A percentile compares a stretch with the other conserved stretches of the same genome.
Evolutionary conservation across 2,888 invertebrate species (phyloP).

Genomic region (Fissipunctia ypsillon): DNA sequence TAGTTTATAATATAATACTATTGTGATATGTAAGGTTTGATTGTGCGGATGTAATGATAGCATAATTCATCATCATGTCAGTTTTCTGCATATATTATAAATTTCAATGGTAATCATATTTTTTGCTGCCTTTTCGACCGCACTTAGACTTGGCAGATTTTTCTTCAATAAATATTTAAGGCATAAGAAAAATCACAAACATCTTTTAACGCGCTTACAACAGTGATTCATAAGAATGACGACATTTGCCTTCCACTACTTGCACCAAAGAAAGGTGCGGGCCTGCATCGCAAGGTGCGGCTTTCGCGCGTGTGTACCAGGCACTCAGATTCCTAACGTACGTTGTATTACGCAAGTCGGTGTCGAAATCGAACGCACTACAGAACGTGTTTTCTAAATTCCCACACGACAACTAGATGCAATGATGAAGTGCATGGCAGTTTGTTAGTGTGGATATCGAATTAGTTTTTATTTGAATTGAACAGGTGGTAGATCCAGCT

Average conservation of each 20-base stretch:
- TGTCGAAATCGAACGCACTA: conserved; percentile 71
- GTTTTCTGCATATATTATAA: conserved; percentile 13
- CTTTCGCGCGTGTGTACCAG: conserved; percentile 57
- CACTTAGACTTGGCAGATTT: not conserved
- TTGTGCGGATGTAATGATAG: conserved; percentile 25
- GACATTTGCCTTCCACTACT: conserved; percentile 11
- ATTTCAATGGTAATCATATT: not conserved
- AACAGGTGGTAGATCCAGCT: conserved; percentile 39
- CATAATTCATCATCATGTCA: conserved; percentile 15
- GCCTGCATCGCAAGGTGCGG: conserved; percentile 44
- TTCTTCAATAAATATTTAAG: not conserved
- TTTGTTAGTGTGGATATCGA: conserved; percentile 30
- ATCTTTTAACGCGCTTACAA: not conserved
- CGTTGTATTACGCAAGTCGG: conserved; percentile 67
- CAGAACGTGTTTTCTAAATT: conserved; percentile 73
- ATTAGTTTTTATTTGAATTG: conserved; percentile 37
- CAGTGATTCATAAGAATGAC: not conserved
- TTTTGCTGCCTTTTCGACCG: not conserved
- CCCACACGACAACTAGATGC: conserved; percentile 69
- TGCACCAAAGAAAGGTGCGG: conserved; percentile 22
- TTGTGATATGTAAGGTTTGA: conserved; percentile 31
- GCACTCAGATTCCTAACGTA: conserved; percentile 55
- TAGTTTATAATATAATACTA: conserved; percentile 42
- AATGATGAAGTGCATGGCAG: conserved; percentile 63
- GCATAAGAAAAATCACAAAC: not conserved